These are phyloP conservation scores for Panthera leo DNA, from an alignment of 2,113 vertebrate genomes.

Conservation along the genomic window DNA sequence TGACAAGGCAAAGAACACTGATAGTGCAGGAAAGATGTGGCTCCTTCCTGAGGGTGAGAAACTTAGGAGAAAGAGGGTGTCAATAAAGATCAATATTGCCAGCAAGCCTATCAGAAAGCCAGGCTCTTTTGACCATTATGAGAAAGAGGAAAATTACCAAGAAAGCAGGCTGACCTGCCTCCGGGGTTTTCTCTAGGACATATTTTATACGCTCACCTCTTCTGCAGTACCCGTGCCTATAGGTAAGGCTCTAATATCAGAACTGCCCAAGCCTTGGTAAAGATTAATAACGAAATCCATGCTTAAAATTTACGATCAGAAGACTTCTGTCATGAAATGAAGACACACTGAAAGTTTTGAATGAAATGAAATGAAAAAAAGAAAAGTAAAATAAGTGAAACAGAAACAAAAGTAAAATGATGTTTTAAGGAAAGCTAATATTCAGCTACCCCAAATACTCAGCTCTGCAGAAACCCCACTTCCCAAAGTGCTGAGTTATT, in stretches of 20 bases:
- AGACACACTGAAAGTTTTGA: neutral
- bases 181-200: neutral
- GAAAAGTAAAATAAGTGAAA: neutral
- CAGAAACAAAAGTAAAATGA: neutral
- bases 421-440: neutral
- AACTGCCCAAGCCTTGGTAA: neutral
- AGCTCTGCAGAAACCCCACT: neutral
- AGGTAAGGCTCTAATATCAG: neutral
- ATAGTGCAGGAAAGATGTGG: neutral
- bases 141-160: neutral
- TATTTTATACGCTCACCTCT: neutral
- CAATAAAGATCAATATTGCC: neutral
- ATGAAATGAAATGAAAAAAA: neutral
- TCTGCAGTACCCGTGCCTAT: rapidly evolving
- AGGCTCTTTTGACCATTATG: neutral
- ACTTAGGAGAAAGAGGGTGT: neutral
- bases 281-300: neutral
- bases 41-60: neutral
- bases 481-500: neutral
- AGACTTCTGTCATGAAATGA: neutral
- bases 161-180: neutral
- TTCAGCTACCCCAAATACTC: neutral
- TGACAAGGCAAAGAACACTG: neutral
- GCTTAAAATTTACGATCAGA: neutral
- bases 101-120: neutral